A percentile compares a stretch with the other conserved stretches of the same genome.
Evolutionary conservation across 2,113 vertebrate species (phyloP).

Genomic region (Gymnocephalus cernua): DNA sequence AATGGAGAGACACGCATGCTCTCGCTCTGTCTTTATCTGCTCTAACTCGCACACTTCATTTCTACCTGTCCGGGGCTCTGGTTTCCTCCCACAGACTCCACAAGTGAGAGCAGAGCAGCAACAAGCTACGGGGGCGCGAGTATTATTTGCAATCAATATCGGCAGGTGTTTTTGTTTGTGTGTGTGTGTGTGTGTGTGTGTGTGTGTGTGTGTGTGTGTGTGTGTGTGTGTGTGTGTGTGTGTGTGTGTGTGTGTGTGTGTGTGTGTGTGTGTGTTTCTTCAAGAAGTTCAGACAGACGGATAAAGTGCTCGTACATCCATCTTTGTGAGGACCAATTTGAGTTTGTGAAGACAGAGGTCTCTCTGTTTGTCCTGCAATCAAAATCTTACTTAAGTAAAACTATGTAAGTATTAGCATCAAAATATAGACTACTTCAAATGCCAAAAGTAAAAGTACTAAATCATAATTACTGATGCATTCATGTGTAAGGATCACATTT

Average conservation of each 20-base stretch:
- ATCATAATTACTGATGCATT: too few relatives aligned
- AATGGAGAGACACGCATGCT: background rate
- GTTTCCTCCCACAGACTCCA: constrained; percentile 67
- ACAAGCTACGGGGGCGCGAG: constrained; percentile 54
- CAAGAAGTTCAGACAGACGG: constrained; percentile 1
- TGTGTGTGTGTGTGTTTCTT: constrained; percentile 3
- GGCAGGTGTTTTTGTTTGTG: constrained; percentile 28
- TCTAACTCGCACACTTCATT: constrained; percentile 12
- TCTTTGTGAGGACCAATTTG: background rate
- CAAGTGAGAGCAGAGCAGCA: constrained; percentile 73
- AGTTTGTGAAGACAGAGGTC: background rate
- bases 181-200: background rate
- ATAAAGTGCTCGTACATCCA: background rate
- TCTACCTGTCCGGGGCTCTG: constrained; percentile 49
- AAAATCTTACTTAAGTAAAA: background rate
- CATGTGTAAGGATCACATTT: too few relatives aligned
- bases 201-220: constrained; percentile 3
- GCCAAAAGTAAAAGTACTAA: background rate
- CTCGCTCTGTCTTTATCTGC: background rate
- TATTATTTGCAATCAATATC: constrained; percentile 65
- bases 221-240: constrained; percentile 16
- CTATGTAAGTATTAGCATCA: background rate
- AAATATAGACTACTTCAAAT: background rate
- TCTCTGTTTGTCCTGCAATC: background rate
- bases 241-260: constrained; percentile 4